Conservation (phyloP, 2,888 invertebrate species). For the Leptinotarsa tumamoca region DNA sequence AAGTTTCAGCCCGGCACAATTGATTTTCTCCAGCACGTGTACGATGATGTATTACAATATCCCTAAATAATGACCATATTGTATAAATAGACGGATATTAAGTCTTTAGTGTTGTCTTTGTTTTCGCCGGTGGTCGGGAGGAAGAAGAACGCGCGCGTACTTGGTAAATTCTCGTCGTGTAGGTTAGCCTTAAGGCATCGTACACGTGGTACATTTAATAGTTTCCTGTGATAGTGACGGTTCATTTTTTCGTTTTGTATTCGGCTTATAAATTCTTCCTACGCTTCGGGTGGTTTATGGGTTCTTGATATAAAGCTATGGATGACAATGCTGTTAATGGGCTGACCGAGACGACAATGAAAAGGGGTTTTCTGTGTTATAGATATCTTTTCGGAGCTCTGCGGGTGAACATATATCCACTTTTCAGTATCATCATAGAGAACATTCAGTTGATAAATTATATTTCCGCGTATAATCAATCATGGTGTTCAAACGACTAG, state of each 20-base stretch:
- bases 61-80: constrained; percentile 64
- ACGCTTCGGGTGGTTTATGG: constrained; percentile 44
- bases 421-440: constrained; percentile 16
- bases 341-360: constrained; percentile 25
- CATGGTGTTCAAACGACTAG: too few species aligned
- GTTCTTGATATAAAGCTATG: constrained; percentile 40
- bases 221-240: constrained; percentile 54
- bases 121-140: constrained; percentile 26
- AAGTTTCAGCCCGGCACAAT: constrained; percentile 62
- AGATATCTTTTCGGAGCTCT: constrained; percentile 18
- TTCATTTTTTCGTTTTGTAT: constrained; percentile 46
- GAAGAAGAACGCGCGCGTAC: constrained; percentile 20
- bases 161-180: constrained; percentile 28
- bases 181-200: constrained; percentile 37
- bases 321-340: constrained; percentile 37
- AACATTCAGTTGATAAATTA: background rate
- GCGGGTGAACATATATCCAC: constrained; percentile 15
- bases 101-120: constrained; percentile 30
- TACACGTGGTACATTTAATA: constrained; percentile 53
- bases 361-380: constrained; percentile 20
- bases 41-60: constrained; percentile 65
- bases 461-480: background rate
- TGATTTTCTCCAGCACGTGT: constrained; percentile 65
- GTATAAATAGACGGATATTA: constrained; percentile 55
- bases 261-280: constrained; percentile 42